phyloP scores from a whole-genome alignment of 2,797 vertebrate genomes.

The Rhabdophis nuchalis region DNA sequence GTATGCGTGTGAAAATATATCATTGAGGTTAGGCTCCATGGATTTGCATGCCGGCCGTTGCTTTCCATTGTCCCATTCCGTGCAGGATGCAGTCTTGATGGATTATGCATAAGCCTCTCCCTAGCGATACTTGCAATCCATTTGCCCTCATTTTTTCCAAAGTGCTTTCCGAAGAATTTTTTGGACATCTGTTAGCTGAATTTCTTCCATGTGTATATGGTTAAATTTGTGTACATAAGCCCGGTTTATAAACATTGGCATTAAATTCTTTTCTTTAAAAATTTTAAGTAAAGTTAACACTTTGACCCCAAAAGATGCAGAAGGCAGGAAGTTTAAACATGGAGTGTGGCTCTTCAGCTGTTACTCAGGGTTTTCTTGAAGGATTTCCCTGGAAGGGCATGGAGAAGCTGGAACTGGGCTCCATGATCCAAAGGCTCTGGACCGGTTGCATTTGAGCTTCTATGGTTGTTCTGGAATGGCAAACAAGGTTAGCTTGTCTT shows the following conservation, averaged over 20 bases:
- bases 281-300: constrained; percentile 31
- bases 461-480: not conserved
- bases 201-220: constrained; percentile 41
- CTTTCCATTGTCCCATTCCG: not conserved
- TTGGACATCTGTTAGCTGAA: constrained; percentile 48
- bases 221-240: constrained; percentile 40
- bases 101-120: not conserved
- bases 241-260: constrained; percentile 51
- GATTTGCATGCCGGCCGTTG: not conserved
- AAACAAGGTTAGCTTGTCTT: not conserved
- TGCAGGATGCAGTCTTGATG: not conserved
- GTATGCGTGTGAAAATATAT: rapidly evolving
- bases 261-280: not conserved
- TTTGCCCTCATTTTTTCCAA: constrained; percentile 22
- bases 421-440: not conserved
- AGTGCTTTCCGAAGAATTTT: constrained; percentile 3
- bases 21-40: not conserved
- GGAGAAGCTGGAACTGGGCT: constrained; percentile 6
- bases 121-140: not conserved
- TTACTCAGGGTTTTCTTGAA: constrained; percentile 15
- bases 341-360: not conserved
- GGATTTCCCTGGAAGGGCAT: not conserved
- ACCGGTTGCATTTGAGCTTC: not conserved
- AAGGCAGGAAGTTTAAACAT: constrained; percentile 25
- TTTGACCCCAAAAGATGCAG: constrained; percentile 25